Evolutionary conservation across 2,888 invertebrate genomes (phyloP).

Genomic region (Nemoura dubitans): DNA sequence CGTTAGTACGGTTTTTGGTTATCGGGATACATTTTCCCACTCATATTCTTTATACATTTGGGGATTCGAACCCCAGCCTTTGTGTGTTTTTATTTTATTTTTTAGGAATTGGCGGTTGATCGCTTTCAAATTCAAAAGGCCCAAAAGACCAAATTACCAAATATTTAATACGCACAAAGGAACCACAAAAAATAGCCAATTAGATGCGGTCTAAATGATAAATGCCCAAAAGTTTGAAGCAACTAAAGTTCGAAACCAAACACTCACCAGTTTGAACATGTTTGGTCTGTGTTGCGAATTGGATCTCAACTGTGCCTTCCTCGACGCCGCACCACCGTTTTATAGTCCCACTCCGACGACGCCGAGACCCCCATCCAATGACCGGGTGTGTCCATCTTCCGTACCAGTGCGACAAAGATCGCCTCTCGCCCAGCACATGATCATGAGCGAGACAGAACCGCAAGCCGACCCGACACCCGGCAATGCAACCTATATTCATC

Average conservation of each 20-base stretch:
- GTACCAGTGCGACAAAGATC: not conserved
- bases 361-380: conserved; percentile 28
- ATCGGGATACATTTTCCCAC: not conserved
- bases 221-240: not conserved
- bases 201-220: no score
- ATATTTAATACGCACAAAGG: no score
- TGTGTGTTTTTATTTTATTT: no score
- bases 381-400: conserved; percentile 16
- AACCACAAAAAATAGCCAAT: no score
- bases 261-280: conserved; percentile 53
- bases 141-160: no score
- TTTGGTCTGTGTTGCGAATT: conserved; percentile 48
- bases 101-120: no score
- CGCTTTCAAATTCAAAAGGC: no score
- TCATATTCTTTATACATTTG: no score
- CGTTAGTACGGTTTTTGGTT: not conserved
- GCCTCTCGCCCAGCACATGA: not conserved
- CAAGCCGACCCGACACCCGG: not conserved
- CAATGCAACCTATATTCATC: not conserved
- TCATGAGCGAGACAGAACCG: not conserved
- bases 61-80: no score
- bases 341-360: conserved; percentile 31
- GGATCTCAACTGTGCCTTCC: conserved; percentile 37
- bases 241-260: not conserved
- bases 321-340: not conserved